Evolutionary conservation across 2,113 vertebrate genomes (phyloP).

Genomic region (Phocoena phocoena): DNA sequence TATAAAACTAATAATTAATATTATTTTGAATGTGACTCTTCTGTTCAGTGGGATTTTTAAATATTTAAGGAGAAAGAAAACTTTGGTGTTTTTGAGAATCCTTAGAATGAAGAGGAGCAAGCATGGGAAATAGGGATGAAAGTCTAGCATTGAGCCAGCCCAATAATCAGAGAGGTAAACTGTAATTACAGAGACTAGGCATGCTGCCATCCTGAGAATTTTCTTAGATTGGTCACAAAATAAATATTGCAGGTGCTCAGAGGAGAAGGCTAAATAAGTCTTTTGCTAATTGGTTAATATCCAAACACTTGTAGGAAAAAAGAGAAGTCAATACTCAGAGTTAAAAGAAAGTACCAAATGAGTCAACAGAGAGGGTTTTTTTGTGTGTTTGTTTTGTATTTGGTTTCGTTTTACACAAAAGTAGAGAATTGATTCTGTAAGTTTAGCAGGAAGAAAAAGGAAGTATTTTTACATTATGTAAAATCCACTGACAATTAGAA

Average conservation of each 20-base stretch:
- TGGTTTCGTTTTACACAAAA: conserved; percentile 18
- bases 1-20: conserved; percentile 67
- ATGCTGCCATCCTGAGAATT: not conserved
- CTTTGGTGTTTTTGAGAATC: not conserved
- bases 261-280: not conserved
- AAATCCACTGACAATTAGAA: not conserved
- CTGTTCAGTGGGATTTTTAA: not conserved
- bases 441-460: not conserved
- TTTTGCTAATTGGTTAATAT: conserved; percentile 10
- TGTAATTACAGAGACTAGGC: not conserved
- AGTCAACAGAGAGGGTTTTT: not conserved
- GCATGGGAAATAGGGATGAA: not conserved
- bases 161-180: not conserved
- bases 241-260: not conserved
- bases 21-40: not conserved
- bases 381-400: not conserved
- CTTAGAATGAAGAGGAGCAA: not conserved
- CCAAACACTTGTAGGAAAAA: not conserved
- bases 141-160: not conserved
- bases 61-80: not conserved
- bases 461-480: not conserved
- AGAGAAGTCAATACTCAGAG: not conserved
- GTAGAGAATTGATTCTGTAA: not conserved
- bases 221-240: not conserved
- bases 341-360: not conserved